Base-by-base conservation (phyloP, 2,888 invertebrate genomes). In the Nemotelus pantherinus region DNA sequence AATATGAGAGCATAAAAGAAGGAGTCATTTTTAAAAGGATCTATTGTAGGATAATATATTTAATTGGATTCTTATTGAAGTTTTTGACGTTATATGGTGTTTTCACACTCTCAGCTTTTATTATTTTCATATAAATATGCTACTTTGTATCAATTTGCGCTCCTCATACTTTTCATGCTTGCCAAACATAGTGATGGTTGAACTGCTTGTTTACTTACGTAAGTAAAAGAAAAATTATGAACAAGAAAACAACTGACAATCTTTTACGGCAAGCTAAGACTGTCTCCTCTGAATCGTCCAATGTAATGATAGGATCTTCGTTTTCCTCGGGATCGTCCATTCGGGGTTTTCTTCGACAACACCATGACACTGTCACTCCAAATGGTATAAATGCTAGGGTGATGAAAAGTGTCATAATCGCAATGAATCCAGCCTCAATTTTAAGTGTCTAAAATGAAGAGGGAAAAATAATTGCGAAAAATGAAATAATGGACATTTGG, bases 371-470 rank as follows among this genome's bases (percentile, higher is more conserved):
- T 77, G 92, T 89, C 76, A 89, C 90, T 75, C 90, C 88, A 70
- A 93, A 90, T 82, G 93, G 90, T 78, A 92, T 88, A 81, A 92
- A 87, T 48, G 92, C 91, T 81, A 93, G 87, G 82, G 92, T 88
- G 71, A 90, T 88, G 81, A 92, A 91, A 65, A 91, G 85, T 80
- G 90, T 89, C 83, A 93, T 89, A 82, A 91, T 88, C 25, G 89
- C 89, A 79, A 93, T 88, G 84, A 93, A 92, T 58, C 91, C 91
- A 10, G 91, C 91, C 84, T 93, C 93, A 83, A 93, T 89, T 87
- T 91, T 91, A 82, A 93, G 88, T 70, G 92, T 91, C 93, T 93
- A 88, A 65, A 88, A 89, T 65, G 65, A 45, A 48, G 67, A 47
- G 76, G 77, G 75, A 43, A 55, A 44, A 78, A 57, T 39, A 55